Base-by-base conservation (phyloP, 2,113 vertebrate genomes). In the Thermophis baileyi region DNA sequence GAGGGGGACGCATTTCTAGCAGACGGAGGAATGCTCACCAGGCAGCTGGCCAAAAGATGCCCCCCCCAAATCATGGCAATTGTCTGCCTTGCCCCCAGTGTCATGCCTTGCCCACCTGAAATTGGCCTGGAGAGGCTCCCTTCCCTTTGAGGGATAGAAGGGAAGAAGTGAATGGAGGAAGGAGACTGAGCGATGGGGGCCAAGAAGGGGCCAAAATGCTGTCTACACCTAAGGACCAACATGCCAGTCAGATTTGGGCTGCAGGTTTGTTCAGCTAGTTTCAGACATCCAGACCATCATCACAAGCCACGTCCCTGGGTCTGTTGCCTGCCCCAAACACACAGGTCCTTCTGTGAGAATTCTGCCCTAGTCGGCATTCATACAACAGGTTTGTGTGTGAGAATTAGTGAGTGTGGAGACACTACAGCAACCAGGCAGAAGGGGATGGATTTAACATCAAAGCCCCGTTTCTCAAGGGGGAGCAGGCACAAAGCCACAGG, bases 1-100 rank as follows among this genome's bases (percentile, higher is more conserved):
- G 25, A 57, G 95, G 85, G 63, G 92, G 90, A 27, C 60, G 93
- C n/a, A 35, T 95, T 74, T 92, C 93, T 91, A 69, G 92, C 94
- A 93, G 88, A 25, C 0, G 88, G 53, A 81, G 74, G 18, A 8
- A 7, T 6, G 24, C 30, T 60, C 74, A 9, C 53, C 22, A 8
- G 12, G 86, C 69, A 55, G 51, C 40, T 54, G 40, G 27, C 89
- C 7, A 24, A n/a, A 63, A 46, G 53, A 12, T 25, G 0, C 25
- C 53, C 89, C 0, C 57, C 16, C 0, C 4, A 7, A 35, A 3
- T 89, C 11, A 47, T 88, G 14, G 50, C 9, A 0, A 20, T 54
- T 11, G 0, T 9, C 91, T 47, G 57, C 88, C 89, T 91, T 0
- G 0, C 88, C 90, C 49, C 6, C 63, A 6, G 2, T 18, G 87